Conservation (phyloP, 2,888 invertebrate genomes). For the Hymenopus coronatus region DNA sequence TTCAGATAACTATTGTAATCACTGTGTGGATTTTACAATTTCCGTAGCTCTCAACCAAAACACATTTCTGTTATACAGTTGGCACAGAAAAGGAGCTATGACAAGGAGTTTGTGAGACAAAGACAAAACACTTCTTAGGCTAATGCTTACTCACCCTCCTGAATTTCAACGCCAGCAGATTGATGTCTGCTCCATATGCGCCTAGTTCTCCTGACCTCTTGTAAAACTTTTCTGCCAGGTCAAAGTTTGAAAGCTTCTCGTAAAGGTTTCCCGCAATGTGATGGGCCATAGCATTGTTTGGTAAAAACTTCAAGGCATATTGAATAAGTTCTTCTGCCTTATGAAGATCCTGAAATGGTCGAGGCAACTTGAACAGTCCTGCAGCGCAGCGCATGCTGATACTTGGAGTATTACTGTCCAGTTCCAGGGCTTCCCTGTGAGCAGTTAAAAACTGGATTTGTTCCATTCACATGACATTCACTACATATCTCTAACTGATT, state of each 20-base stretch:
- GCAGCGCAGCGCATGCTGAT: constrained; percentile 21
- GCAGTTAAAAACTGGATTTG: too few relatives aligned
- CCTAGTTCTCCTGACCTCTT: not conserved
- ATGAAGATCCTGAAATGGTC: constrained; percentile 7
- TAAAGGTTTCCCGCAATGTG: constrained; percentile 6
- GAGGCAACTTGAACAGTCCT: constrained; percentile 19
- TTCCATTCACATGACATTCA: too few relatives aligned
- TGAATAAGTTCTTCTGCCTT: constrained; percentile 12
- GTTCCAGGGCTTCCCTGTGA: constrained; percentile 5
- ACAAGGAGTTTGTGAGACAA: too few relatives aligned
- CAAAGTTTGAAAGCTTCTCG: not conserved
- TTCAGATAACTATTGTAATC: too few relatives aligned
- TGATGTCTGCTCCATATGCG: constrained; percentile 13
- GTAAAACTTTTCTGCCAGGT: constrained; percentile 3
- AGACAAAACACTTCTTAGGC: too few relatives aligned
- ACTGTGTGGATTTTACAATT: too few relatives aligned
- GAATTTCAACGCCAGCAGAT: not conserved
- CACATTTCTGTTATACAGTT: too few relatives aligned
- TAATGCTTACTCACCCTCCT: too few relatives aligned
- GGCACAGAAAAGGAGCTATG: too few relatives aligned
- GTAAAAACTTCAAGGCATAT: constrained; percentile 15
- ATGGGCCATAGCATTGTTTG: constrained; percentile 26
- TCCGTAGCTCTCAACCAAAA: too few relatives aligned
- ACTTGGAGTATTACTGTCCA: not conserved
- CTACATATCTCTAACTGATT: too few relatives aligned